A percentile compares a stretch with the other conserved stretches of the same genome.
Evolutionary conservation across 2,113 vertebrate species (phyloP).

Genomic region (Oryzias celebensis): DNA sequence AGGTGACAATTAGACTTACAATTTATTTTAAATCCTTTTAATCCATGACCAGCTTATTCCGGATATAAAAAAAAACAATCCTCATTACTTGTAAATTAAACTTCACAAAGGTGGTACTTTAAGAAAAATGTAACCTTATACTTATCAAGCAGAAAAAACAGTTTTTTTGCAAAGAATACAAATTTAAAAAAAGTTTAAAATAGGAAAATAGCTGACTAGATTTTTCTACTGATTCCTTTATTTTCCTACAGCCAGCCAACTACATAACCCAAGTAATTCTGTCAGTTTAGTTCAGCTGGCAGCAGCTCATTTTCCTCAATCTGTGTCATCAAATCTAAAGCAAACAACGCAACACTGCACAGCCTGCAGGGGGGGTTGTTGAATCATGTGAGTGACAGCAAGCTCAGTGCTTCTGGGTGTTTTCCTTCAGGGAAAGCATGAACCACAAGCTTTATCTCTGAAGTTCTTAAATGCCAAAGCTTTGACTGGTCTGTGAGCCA

Average conservation of each 20-base stretch:
- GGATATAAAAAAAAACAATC: no score
- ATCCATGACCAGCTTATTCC: no score
- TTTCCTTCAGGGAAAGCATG: constrained; percentile 3
- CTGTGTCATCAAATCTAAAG: background rate
- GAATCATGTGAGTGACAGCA: background rate
- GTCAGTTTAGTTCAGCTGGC: constrained; percentile 17
- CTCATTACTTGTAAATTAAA: no score
- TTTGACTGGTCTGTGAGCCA: constrained; percentile 28
- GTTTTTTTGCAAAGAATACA: no score
- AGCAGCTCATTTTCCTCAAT: constrained; percentile 17
- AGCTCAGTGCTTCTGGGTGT: background rate
- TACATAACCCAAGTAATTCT: constrained; percentile 28
- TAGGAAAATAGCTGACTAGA: no score
- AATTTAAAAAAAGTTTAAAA: no score
- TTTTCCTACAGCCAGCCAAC: background rate
- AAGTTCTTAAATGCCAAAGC: constrained; percentile 31
- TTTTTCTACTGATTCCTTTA: no score
- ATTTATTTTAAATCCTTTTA: no score
- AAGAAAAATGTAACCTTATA: no score
- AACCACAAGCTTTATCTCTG: constrained; percentile 39
- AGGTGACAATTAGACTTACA: no score
- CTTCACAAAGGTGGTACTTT: no score
- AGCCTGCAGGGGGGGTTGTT: constrained; percentile 49
- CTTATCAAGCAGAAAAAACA: no score
- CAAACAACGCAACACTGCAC: background rate